Base-by-base conservation (phyloP, 2,888 invertebrate genomes). In the Tyria jacobaeae region DNA sequence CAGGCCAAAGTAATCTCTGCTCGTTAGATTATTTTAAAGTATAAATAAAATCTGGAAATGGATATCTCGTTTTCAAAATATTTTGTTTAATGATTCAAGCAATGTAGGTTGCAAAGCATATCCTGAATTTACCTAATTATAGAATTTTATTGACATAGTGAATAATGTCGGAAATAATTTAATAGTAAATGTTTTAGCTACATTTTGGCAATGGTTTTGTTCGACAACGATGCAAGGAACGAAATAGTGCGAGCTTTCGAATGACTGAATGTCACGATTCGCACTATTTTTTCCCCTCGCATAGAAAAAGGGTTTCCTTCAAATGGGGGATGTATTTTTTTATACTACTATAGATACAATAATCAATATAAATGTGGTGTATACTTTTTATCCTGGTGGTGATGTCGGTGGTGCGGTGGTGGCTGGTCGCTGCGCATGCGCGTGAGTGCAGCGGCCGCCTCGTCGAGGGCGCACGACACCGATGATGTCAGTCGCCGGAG, bases 361-460 rank as follows among this genome's bases (percentile, higher is more conserved):
- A n/a, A n/a, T n/a, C n/a, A n/a, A n/a, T n/a, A n/a, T n/a, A 24
- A 7, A 17, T 17, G 44, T 39, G 24, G 47, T 21, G 17, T 89
- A 82, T 69, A 93, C 92, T 89, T 92, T 80, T 94, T 93, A 68
- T 93, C 93, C 74, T 89, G 90, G 64, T 88, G 91, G 73, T 90
- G 91, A 78, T 89, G 91, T 24, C 89, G 84, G 70, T 89, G 91
- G 81, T 90, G 89, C 76, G 96, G 95, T 68, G 96, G 95, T 68
- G 96, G 96, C 87, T 97, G 98, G 90, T 98, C 98, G 89, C 97
- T 97, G 83, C 99, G 96, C 98, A 99, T 99, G 88, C 98, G 97
- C 78, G 98, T 99, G 75, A 99, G 95, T 62, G 99, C 99, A 80
- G 99, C 99, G 71, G 99, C 99, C 64, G 99, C 99, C 94, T 99